Base-by-base conservation (phyloP, 2,888 invertebrate genomes). In the Tachina lurida region DNA sequence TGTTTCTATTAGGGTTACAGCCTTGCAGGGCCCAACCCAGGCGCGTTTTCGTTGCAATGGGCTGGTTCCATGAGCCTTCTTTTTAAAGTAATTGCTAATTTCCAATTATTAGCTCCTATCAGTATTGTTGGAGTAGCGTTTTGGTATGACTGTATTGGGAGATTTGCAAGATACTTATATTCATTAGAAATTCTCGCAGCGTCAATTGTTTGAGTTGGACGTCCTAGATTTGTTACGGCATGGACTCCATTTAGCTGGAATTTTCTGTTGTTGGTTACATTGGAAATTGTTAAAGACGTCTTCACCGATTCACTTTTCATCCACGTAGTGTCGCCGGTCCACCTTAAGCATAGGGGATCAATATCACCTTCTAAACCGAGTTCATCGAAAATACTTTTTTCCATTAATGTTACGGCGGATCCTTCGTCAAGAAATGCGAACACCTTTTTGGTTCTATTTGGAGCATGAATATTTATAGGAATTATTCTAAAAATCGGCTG, bases 291-390 rank as follows among this genome's bases (percentile, higher is more conserved):
- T 1, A 31, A 31, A 31, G 31, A n/a, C 10, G 81, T 49, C 19
- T 63, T 76, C 17, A 77, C 31, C 15, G 75, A 81, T 41, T 62
- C 63, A 62, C 19, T 60, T 65, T 86, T 76, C 15, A 47, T 45
- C 12, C 85, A 75, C 13, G 65, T 63, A 2, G 77, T 81, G 17
- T 82, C 31, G 5, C 31, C 31, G 31, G 7, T 47, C 86, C 78
- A 85, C n/a, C 78, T 63, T n/a, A 82, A 19, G n/a, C 86, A 86
- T 12, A 82, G 58, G 39, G 68, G 65, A 13, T 81, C 65, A 31
- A 15, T 31, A 15, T 83, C 63, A 13, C 77, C 77, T 19, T 63
- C n/a, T 2, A 85, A 22, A 31, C 75, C 75, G n/a, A 83, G 43
- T 39, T 75, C 75, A 58, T 82, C 75, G 17, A 82, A 82, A 47